Conservation (phyloP, 2,888 invertebrate species). For the Eulithis prunata region DNA sequence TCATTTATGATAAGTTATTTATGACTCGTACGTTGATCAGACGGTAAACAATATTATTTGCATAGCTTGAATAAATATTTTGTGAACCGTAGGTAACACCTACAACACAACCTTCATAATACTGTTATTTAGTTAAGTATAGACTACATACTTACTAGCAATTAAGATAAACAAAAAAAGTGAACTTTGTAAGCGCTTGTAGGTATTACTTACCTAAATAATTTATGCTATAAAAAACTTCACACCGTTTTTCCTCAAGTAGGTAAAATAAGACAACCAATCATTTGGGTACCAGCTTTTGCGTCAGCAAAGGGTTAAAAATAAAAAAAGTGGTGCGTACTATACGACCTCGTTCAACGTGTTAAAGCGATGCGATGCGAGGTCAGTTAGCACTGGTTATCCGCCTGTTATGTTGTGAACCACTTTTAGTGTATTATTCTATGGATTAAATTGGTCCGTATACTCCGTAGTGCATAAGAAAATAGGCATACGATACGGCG, state of each 20-base stretch:
- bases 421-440: constrained; percentile 3
- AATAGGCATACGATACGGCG: background rate
- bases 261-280: constrained; percentile 2
- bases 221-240: background rate
- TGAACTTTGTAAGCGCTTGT: background rate
- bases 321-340: background rate
- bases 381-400: constrained; percentile 48
- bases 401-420: constrained; percentile 17
- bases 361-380: constrained; percentile 43
- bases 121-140: constrained; percentile 2
- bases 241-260: constrained; percentile 6
- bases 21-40: background rate
- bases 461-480: background rate
- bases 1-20: background rate
- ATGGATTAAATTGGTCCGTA: background rate
- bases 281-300: constrained; percentile 12
- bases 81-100: background rate
- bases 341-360: constrained; percentile 38
- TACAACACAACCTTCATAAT: background rate
- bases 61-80: background rate
- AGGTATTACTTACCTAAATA: background rate
- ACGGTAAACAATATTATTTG: background rate
- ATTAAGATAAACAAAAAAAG: background rate
- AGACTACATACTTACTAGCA: background rate
- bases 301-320: constrained; percentile 22